phyloP scores from a whole-genome alignment of 2,113 vertebrate genomes.

The Petroica traversi region DNA sequence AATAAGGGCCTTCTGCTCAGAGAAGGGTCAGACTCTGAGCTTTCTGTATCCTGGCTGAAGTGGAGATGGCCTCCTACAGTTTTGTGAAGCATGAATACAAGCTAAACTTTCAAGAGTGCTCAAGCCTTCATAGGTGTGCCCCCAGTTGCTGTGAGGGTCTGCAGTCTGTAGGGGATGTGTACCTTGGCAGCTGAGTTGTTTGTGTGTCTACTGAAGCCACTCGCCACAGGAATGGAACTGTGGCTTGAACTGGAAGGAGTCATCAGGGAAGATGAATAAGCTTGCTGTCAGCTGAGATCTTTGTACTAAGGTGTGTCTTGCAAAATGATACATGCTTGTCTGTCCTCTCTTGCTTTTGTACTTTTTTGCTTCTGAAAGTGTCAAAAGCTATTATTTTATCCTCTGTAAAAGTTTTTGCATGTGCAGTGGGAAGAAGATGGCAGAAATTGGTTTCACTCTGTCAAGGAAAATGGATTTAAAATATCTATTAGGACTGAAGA shows the following conservation, averaged over 20 bases:
- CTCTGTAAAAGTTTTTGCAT: background rate
- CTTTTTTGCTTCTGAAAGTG: background rate
- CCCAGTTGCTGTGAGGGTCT: background rate
- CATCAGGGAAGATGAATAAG: background rate
- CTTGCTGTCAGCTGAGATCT: background rate
- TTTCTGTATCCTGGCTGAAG: background rate
- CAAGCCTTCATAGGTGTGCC: background rate
- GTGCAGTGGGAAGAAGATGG: background rate
- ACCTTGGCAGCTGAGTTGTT: background rate
- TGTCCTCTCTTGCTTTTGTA: background rate
- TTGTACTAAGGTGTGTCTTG: background rate
- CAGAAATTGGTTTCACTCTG: background rate
- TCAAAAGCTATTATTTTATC: background rate
- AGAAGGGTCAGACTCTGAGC: background rate
- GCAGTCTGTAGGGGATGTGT: background rate
- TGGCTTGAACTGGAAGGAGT: background rate
- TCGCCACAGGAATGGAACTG: background rate
- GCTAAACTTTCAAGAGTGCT: background rate
- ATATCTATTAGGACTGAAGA: background rate
- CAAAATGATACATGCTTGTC: background rate
- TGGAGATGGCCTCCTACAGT: background rate
- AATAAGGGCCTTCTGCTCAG: background rate
- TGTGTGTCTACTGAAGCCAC: background rate
- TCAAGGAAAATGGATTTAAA: slow-evolving; percentile 23
- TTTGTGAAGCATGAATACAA: background rate